Base-by-base conservation (phyloP, 2,888 invertebrate genomes). In the Agriopis marginaria region DNA sequence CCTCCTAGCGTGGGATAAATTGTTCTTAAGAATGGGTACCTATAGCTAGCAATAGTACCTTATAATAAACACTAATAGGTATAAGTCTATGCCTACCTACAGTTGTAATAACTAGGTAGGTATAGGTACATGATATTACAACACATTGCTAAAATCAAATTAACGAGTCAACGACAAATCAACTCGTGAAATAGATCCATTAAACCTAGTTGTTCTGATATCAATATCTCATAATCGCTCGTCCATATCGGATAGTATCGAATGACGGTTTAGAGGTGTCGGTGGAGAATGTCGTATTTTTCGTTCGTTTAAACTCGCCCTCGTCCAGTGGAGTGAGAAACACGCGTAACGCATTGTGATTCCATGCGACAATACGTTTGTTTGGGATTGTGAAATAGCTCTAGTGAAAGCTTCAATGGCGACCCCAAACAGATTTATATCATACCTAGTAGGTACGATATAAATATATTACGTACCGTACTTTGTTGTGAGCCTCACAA, bases 231-330 rank as follows among this genome's bases (percentile, higher is more conserved):
- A 66, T 71, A 75, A 75, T 77, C 75, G 70, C 63, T 78, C 73
- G 72, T 69, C 76, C 74, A 75, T 75, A 79, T 75, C 76, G 76
- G 23, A 72, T 54, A 50, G 60, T 77, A 75, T 78, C 73, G 61
- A 64, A 70, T 79, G 45, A 64, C 77, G 39, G 40, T 64, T 64
- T 63, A 61, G 63, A 74, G 77, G 89, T 87, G 87, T 88, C 82
- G 77, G 78, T 86, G 82, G 85, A 81, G 77, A 85, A 82, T 82
- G 88, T 86, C 85, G 86, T 72, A 87, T 88, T 88, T 89, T 88
- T 88, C 87, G 84, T 86, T 81, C 86, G 76, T 84, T 88, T 88
- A 88, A 87, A 85, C 87, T 81, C 76, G 83, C 79, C 79, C 74
- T 67, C 71, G 77, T 69, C 74, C 85, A 86, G 82, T 82, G 85